Conservation (phyloP, 1,140 invertebrate genomes). For the Phymorhynchus buccinoides region DNA sequence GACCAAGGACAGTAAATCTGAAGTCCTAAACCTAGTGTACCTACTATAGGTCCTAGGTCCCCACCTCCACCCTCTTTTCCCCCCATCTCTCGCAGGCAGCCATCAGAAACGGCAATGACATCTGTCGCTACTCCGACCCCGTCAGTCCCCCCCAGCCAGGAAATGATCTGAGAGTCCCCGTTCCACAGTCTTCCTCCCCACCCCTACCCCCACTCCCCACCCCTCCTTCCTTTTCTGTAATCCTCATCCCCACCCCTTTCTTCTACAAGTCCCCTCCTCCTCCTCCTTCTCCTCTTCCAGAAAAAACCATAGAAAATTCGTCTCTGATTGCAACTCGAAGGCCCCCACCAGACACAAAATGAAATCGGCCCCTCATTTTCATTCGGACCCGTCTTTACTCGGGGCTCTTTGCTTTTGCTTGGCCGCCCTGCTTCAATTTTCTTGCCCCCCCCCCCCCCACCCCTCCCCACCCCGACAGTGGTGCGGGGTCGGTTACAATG, state of each 20-base stretch:
- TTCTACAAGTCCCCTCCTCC: neutral
- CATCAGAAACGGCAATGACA: slow-evolving; percentile 26
- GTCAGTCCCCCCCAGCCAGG: slow-evolving; percentile 6
- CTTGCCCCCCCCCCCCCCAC: neutral
- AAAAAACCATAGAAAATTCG: slow-evolving; percentile 29
- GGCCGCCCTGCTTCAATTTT: slow-evolving; percentile 13
- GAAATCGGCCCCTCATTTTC: slow-evolving; percentile 36
- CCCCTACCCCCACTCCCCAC: neutral
- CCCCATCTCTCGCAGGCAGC: neutral
- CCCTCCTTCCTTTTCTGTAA: neutral
- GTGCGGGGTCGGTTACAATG: slow-evolving; percentile 34
- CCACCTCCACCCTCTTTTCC: neutral
- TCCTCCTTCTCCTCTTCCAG: neutral
- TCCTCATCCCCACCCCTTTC: neutral
- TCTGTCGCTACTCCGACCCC: slow-evolving; percentile 28
- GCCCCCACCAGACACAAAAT: slow-evolving; percentile 22
- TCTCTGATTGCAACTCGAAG: slow-evolving; percentile 24
- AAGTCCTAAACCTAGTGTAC: no score
- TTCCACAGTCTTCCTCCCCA: neutral
- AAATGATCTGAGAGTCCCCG: slow-evolving; percentile 29
- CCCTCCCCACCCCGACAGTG: neutral
- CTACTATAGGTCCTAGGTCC: no score
- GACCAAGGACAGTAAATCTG: neutral
- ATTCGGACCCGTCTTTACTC: neutral
- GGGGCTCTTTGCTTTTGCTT: neutral